Conservation (phyloP, 2,888 invertebrate genomes). For the Drosophila mettleri region DNA sequence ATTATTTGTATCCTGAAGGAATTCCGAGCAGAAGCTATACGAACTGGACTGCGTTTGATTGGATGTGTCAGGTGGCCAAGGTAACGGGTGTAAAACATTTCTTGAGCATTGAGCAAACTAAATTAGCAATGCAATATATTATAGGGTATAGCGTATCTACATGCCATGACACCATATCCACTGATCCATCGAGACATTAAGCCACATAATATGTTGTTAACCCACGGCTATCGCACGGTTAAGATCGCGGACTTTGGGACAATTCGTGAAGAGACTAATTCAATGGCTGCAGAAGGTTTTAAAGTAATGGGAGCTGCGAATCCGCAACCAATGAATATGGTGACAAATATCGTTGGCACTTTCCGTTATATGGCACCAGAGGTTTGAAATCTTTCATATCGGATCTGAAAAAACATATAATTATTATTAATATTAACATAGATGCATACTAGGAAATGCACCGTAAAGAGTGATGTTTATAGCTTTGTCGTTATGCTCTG, state of each 20-base stretch:
- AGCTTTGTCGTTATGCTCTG: not conserved
- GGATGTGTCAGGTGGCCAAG: not conserved
- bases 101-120: not conserved
- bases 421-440: too few relatives aligned
- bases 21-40: not conserved
- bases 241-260: not conserved
- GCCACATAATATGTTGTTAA: not conserved
- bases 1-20: slow-evolving; percentile 1
- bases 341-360: not conserved
- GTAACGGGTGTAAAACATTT: not conserved
- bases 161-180: not conserved
- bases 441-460: not conserved
- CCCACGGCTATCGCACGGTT: not conserved
- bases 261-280: not conserved
- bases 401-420: too few relatives aligned
- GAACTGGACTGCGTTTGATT: not conserved
- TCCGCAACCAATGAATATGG: too few relatives aligned
- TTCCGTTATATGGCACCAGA: not conserved
- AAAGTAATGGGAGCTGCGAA: too few relatives aligned
- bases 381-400: not conserved
- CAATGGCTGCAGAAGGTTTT: not conserved
- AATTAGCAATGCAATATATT: not conserved
- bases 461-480: not conserved
- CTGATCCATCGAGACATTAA: not conserved
- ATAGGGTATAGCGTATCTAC: not conserved